phyloP scores from a whole-genome alignment of 2,113 vertebrate genomes.

The Verasper variegatus region DNA sequence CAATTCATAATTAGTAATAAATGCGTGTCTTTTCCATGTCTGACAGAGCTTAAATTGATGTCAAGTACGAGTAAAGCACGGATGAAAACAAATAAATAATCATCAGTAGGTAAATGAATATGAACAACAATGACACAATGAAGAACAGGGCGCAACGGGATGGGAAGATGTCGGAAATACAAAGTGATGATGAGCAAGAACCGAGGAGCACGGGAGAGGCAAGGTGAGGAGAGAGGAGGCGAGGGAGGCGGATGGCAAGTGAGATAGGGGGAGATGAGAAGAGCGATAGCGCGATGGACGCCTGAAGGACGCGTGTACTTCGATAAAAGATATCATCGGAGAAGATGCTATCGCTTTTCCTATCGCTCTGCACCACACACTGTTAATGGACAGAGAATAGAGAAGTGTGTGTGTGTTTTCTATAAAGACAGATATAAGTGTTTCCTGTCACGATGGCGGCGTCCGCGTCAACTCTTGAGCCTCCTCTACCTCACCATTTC shows the following conservation, averaged over 20 bases:
- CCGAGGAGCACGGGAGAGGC: constrained; percentile 30
- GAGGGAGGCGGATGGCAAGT: constrained; percentile 57
- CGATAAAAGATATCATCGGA: constrained; percentile 77
- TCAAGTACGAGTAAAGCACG: neutral
- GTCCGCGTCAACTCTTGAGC: constrained; percentile 22
- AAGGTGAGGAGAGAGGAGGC: constrained; percentile 62
- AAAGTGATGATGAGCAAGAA: constrained; percentile 25
- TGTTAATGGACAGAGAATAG: constrained; percentile 78
- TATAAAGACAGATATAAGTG: constrained; percentile 14
- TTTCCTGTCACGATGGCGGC: constrained; percentile 26
- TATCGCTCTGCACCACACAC: constrained; percentile 73
- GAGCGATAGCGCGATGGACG: constrained; percentile 75
- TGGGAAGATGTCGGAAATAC: neutral
- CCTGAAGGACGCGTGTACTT: constrained; percentile 82
- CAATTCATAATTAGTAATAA: no score
- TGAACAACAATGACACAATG: neutral
- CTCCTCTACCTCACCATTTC: constrained; percentile 42
- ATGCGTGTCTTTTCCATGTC: no score
- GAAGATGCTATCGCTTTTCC: constrained; percentile 72
- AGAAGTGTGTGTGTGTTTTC: constrained; percentile 31
- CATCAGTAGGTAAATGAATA: neutral
- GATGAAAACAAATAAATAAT: neutral
- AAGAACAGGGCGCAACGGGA: neutral
- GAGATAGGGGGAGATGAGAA: constrained; percentile 77
- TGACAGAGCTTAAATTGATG: neutral